phyloP scores from a whole-genome alignment of 1,140 invertebrate genomes.

The Arctopsyche grandis region DNA sequence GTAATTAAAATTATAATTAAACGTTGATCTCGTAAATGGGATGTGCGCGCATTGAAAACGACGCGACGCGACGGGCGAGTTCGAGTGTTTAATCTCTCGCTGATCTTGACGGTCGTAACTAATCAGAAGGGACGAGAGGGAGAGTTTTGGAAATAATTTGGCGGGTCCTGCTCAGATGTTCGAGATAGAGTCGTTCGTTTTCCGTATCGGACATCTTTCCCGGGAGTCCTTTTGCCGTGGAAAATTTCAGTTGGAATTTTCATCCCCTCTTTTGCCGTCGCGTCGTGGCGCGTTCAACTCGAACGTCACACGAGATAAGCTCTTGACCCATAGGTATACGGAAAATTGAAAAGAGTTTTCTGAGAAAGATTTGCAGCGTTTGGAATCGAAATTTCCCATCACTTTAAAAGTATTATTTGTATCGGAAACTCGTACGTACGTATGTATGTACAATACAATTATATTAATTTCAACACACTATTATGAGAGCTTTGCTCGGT shows the following conservation, averaged over 20 bases:
- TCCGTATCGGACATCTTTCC: slow-evolving; percentile 1
- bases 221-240: not conserved
- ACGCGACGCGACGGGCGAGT: not conserved
- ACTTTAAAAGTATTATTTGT: not conserved
- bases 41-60: not conserved
- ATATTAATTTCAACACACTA: too few species aligned
- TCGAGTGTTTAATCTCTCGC: slow-evolving; percentile 13
- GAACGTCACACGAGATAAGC: slow-evolving; percentile 18
- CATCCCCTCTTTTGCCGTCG: too few species aligned
- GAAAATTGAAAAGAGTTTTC: slow-evolving; percentile 24
- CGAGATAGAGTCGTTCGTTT: slow-evolving; percentile 23
- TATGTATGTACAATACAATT: too few species aligned
- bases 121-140: not conserved
- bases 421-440: too few species aligned
- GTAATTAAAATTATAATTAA: not conserved
- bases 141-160: slow-evolving; percentile 28
- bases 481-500: too few species aligned
- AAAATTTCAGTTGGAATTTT: not conserved
- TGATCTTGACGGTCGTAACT: not conserved
- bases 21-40: too few species aligned
- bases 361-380: not conserved
- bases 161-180: not conserved
- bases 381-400: not conserved
- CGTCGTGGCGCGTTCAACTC: not conserved
- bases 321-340: slow-evolving; percentile 18